Conservation (phyloP, 37 sponge, comb jelly and placozoan genomes). For the Aplysina aerophoba region DNA sequence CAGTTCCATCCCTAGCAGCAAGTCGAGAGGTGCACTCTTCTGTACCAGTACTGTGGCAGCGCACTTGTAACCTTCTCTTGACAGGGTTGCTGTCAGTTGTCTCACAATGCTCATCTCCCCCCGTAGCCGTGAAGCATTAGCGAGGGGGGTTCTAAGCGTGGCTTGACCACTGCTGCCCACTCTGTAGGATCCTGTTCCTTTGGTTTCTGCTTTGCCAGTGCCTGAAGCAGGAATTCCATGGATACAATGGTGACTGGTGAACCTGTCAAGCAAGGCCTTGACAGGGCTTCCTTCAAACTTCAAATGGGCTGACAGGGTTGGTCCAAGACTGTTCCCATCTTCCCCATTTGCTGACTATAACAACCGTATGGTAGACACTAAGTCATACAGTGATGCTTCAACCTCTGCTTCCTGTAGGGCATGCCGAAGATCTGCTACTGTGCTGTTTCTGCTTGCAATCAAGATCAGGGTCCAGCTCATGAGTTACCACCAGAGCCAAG, state of each 20-base stretch:
- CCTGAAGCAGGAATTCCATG: constrained; percentile 4
- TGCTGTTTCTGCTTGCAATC: background rate
- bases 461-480: too few species aligned
- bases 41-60: constrained; percentile 23
- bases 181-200: background rate
- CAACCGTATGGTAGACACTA: constrained; percentile 12
- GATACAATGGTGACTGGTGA: constrained; percentile 58
- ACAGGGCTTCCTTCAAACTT: too few species aligned
- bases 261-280: constrained; percentile 58
- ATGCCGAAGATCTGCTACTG: background rate
- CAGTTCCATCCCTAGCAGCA: constrained; percentile 21
- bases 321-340: constrained; percentile 32
- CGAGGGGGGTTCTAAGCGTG: too few species aligned
- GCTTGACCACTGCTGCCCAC: constrained; percentile 1
- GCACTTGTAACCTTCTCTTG: background rate
- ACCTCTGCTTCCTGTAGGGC: constrained; percentile 24
- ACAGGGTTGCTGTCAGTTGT: background rate
- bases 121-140: too few species aligned
- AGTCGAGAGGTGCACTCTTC: constrained; percentile 18
- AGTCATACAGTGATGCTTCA: constrained; percentile 1
- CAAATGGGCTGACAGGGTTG: constrained; percentile 11
- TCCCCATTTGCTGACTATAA: background rate
- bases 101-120: too few species aligned
- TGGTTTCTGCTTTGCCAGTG: background rate
- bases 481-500: too few species aligned